Conservation (phyloP, 2,888 invertebrate genomes). For the Noctua janthina region DNA sequence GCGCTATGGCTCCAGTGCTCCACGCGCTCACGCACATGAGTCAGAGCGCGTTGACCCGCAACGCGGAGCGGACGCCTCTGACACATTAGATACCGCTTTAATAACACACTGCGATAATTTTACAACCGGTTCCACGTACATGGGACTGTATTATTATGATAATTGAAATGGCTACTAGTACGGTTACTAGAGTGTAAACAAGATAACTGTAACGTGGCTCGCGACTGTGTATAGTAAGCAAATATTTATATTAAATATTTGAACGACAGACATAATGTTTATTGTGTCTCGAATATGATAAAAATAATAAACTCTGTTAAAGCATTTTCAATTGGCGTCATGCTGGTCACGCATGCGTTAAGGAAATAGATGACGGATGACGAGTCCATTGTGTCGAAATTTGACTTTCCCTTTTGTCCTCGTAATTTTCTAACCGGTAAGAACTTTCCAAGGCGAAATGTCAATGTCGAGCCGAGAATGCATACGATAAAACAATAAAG, state of each 20-base stretch:
- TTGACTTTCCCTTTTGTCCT: conserved; percentile 73
- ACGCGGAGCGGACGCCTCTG: conserved; percentile 73
- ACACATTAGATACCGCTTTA: conserved; percentile 67
- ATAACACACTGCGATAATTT: conserved; percentile 70
- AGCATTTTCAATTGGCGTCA: conserved; percentile 52
- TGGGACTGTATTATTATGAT: conserved; percentile 72
- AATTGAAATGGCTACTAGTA: conserved; percentile 71
- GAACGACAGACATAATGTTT: conserved; percentile 25
- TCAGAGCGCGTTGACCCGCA: conserved; percentile 85
- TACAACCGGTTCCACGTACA: conserved; percentile 78
- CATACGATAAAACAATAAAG: conserved; percentile 18
- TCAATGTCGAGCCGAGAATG: neutral
- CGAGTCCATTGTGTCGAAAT: conserved; percentile 65
- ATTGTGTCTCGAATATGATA: conserved; percentile 34
- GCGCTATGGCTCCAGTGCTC: conserved; percentile 53
- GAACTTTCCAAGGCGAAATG: conserved; percentile 63
- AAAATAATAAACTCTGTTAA: conserved; percentile 25
- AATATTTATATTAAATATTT: conserved; percentile 62
- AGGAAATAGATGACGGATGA: conserved; percentile 49
- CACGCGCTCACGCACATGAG: conserved; percentile 63
- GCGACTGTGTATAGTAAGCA: conserved; percentile 49
- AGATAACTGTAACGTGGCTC: conserved; percentile 70
- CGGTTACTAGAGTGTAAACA: conserved; percentile 70
- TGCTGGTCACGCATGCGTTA: conserved; percentile 53
- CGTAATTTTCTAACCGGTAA: conserved; percentile 58